Base-by-base conservation (phyloP, 1,140 invertebrate genomes). In the Meloidogyne exigua region DNA sequence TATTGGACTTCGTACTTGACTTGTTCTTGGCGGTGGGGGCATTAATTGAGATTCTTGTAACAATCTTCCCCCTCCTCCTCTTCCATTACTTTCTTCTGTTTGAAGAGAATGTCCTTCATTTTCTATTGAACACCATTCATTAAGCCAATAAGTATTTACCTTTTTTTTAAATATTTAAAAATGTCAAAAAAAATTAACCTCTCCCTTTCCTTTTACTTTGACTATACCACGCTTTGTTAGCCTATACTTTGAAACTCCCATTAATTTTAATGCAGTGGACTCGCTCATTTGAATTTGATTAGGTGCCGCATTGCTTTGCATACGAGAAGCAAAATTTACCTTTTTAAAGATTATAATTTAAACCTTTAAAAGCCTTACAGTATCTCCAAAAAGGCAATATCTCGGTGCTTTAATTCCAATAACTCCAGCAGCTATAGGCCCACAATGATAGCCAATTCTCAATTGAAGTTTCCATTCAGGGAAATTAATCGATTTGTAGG, bases 321-420 rank as follows among this genome's bases (percentile, higher is more conserved):
- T 87, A 68, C 86, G 79, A 18, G 85, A 86, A 9, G 85, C 84
- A 49, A 86, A 87, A 64, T 86, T 87, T 9, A 85, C 83, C 84
- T 85, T 36, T 39, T 25, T 21, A 13, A 72, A 15, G 72, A 69
- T n/a, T n/a, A n/a, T n/a, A n/a, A 44, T 21, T 18, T 13, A 1
- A 13, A 11, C 13, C 7, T 18, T 15, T 73, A 65, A 15, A 7
- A 79, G 18, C 3, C 74, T 65, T 76, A 87, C 95, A 0, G 95
- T 97, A 88, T 97, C 95, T 0, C 94, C 93, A 84, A 95, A 95
- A 2, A 89, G 76, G 68, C 89, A 90, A 76, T 89, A 89, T 76
- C 90, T 84, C 0, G 90, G 90, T 76, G 89, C 89, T 75, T 88
- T 88, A 28, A 87, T 84, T 11, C 90, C 90, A 21, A 90, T 89